Conservation (phyloP, 64 coral and sea anemone species). For the Hydrozoanthus tunicans region DNA sequence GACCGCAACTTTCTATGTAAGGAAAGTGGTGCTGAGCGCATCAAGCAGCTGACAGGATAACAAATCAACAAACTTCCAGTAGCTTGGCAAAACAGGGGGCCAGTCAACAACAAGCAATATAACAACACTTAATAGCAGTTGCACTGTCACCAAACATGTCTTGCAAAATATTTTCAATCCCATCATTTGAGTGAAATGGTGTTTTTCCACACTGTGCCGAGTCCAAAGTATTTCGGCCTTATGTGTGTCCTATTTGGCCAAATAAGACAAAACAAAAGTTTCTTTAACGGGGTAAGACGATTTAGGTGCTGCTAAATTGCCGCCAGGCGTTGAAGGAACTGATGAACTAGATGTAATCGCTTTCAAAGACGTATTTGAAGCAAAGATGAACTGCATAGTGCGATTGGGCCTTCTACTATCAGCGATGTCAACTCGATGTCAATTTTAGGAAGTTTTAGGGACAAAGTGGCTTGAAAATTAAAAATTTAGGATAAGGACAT, state of each 20-base stretch:
- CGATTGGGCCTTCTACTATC: constrained; percentile 17
- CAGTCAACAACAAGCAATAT: constrained; percentile 41
- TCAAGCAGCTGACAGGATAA: constrained; percentile 17
- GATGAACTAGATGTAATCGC: constrained; percentile 47
- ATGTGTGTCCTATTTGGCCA: constrained; percentile 34
- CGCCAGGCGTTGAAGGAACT: constrained; percentile 38
- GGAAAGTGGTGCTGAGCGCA: constrained; percentile 35
- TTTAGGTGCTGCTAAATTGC: constrained; percentile 57
- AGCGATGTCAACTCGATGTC: constrained; percentile 13
- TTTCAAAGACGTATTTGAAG: constrained; percentile 27
- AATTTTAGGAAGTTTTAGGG: no score
- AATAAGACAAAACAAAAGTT: constrained; percentile 25
- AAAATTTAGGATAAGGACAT: no score
- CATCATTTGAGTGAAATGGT: not conserved
- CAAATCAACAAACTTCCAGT: constrained; percentile 32
- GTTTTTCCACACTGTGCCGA: constrained; percentile 35
- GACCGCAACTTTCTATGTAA: constrained; percentile 38
- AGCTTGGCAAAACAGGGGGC: constrained; percentile 52
- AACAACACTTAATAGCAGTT: constrained; percentile 34
- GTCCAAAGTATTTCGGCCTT: constrained; percentile 27
- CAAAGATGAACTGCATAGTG: constrained; percentile 29
- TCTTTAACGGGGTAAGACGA: constrained; percentile 39
- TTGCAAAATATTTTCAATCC: no score
- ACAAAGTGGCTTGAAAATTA: no score
- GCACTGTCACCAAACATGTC: not conserved